Base-by-base conservation (phyloP, 2,888 invertebrate species). In the Tethea ocularis region DNA sequence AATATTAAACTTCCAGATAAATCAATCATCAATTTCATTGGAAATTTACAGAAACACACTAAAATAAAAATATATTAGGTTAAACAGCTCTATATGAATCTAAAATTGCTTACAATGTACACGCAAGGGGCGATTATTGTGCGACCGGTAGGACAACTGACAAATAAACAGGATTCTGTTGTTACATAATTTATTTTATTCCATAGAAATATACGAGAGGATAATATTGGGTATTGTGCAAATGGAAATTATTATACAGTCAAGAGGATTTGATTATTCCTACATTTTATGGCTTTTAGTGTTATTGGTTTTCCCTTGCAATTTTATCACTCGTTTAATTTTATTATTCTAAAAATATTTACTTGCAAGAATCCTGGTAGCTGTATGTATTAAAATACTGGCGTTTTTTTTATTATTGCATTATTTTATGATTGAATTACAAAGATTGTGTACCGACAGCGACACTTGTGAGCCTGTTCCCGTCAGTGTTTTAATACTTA, bases 161-260 rank as follows among this genome's bases (percentile, higher is more conserved):
- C 88, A 89, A 86, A 90, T 84, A 86, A 83, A 88, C 88, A 81
- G 83, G 80, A 87, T 83, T 80, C 87, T 82, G 87, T 86, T 86
- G 86, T 88, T 88, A 86, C 87, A 82, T 85, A 86, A 89, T 82
- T 83, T 83, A 83, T 80, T 80, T 80, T 78, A 80, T 73, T 76
- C 77, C 72, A 75, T 75, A 69, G 46, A 46, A 46, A 46, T 46
- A 46, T 46, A 46, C 10, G 46, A 46, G 46, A 46, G 46, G 46
- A 46, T 57, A 61, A 59, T 52, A 58, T 58, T 52, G 46, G 33
- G 59, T 57, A 62, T 65, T 65, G 62, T 65, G 61, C 57, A 62
- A 62, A 55, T 24, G 15, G 36, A 46, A 46, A 20, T 46, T 46
- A 46, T 46, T 46, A 20, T 46, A 20, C 46, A 10, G 10, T 7